Percentiles rank a stretch among this genome's conserved stretches.
Conservation (phyloP, 2,888 invertebrate species). For the Calephelis perditalis region DNA sequence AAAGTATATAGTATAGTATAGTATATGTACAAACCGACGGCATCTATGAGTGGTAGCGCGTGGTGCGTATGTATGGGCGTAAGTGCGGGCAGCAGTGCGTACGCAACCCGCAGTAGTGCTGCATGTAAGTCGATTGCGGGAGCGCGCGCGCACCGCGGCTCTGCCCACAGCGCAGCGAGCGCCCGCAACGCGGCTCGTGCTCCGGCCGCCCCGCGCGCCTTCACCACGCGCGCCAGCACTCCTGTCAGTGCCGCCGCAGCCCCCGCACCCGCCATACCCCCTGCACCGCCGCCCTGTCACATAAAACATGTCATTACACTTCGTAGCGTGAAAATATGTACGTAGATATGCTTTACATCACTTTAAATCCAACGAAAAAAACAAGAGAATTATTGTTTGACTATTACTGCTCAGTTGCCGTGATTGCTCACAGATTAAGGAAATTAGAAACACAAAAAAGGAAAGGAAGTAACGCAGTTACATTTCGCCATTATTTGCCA, state of each 20-base stretch:
- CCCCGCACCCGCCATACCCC: slow-evolving; percentile 57
- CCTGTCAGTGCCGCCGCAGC: slow-evolving; percentile 52
- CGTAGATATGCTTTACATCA: no score
- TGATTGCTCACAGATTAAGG: no score
- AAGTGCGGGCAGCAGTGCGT: slow-evolving; percentile 82
- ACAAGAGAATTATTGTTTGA: no score
- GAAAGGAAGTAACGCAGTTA: no score
- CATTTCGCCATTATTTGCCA: no score
- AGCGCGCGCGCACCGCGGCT: slow-evolving; percentile 43
- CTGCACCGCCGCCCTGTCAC: slow-evolving; percentile 50
- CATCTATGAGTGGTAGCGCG: slow-evolving; percentile 86
- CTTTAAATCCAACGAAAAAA: no score
- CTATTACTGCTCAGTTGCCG: no score
- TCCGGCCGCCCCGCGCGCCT: slow-evolving; percentile 52
- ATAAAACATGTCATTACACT: no score
- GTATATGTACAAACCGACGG: slow-evolving; percentile 41
- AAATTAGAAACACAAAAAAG: no score
- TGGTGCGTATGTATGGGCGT: slow-evolving; percentile 80
- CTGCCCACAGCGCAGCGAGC: slow-evolving; percentile 84
- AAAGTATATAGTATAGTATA: no score
- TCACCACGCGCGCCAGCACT: slow-evolving; percentile 57
- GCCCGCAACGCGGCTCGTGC: slow-evolving; percentile 71
- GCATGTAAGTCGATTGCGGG: slow-evolving; percentile 42
- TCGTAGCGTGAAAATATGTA: no score
- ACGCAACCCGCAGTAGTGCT: slow-evolving; percentile 79